phyloP scores from a whole-genome alignment of 2,888 invertebrate species.

The Rhingia rostrata region DNA sequence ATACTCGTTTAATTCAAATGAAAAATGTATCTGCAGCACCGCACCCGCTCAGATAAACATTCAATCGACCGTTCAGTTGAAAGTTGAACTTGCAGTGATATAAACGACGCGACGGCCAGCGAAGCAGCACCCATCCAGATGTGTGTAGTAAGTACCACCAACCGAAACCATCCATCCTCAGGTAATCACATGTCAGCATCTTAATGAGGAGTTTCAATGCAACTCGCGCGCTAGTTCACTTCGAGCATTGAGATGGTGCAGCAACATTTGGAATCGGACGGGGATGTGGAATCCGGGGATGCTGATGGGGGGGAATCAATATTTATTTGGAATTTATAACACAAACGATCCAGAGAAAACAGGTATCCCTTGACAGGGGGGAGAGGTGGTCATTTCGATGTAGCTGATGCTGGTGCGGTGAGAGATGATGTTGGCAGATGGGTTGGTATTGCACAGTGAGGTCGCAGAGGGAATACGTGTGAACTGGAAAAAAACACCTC shows the following conservation, averaged over 20 bases:
- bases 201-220: constrained; percentile 44
- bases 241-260: constrained; percentile 28
- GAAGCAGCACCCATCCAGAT: constrained; percentile 2
- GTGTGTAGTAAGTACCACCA: background rate
- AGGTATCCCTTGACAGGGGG: background rate
- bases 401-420: background rate
- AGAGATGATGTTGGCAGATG: no score
- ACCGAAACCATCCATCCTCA: constrained; percentile 8
- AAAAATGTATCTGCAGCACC: constrained; percentile 21
- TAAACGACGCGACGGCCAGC: background rate
- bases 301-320: constrained; percentile 32
- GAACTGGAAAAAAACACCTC: no score
- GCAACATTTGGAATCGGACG: background rate
- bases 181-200: constrained; percentile 56
- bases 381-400: background rate
- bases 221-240: constrained; percentile 3
- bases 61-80: constrained; percentile 20
- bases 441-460: no score
- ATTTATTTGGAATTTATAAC: constrained; percentile 40
- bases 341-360: background rate
- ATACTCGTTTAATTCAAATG: constrained; percentile 8
- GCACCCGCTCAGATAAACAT: constrained; percentile 37
- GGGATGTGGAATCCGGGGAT: background rate
- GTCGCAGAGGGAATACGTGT: no score
- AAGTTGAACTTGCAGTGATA: background rate